A percentile compares a stretch with the other conserved stretches of the same genome.
phyloP scores from a whole-genome alignment of 2,113 vertebrate species.

The Brachirus orientalis region DNA sequence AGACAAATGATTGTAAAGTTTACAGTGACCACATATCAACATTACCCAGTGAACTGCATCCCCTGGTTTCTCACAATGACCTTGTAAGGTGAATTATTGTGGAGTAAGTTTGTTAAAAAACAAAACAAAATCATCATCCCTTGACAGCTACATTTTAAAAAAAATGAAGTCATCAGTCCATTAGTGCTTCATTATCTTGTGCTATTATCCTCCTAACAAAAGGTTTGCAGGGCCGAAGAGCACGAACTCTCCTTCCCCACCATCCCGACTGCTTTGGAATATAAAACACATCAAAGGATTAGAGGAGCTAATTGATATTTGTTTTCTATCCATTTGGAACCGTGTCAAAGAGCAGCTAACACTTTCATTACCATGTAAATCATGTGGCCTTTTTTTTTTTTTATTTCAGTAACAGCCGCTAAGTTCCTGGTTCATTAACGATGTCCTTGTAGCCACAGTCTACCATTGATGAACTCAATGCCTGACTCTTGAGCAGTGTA shows the following conservation, averaged over 20 bases:
- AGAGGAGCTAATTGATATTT: slow-evolving; percentile 56
- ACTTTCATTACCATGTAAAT: slow-evolving; percentile 63
- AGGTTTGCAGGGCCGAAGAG: slow-evolving; percentile 21
- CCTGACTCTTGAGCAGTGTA: neutral
- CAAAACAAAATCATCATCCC: neutral
- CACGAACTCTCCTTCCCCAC: neutral
- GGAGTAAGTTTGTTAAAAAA: too few species aligned
- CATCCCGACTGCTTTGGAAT: slow-evolving; percentile 17
- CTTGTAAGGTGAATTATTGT: too few species aligned
- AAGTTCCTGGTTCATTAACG: slow-evolving; percentile 49
- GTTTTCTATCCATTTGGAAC: slow-evolving; percentile 53
- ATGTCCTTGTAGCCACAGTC: slow-evolving; percentile 27
- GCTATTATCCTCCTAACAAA: slow-evolving; percentile 36
- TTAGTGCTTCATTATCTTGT: slow-evolving; percentile 36
- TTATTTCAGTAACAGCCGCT: slow-evolving; percentile 60
- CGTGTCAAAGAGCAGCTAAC: slow-evolving; percentile 44
- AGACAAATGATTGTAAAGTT: too few species aligned
- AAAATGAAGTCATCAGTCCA: slow-evolving; percentile 9
- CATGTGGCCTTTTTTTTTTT: slow-evolving; percentile 59
- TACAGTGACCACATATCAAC: too few species aligned
- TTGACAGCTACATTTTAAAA: neutral
- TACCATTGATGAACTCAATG: slow-evolving; percentile 41
- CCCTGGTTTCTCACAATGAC: too few species aligned
- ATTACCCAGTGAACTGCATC: too few species aligned
- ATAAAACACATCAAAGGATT: slow-evolving; percentile 47